These are phyloP conservation scores for Lepidocolaptes lacrymiger DNA, from an alignment of 2,797 vertebrate genomes.

Conservation along the genomic window DNA sequence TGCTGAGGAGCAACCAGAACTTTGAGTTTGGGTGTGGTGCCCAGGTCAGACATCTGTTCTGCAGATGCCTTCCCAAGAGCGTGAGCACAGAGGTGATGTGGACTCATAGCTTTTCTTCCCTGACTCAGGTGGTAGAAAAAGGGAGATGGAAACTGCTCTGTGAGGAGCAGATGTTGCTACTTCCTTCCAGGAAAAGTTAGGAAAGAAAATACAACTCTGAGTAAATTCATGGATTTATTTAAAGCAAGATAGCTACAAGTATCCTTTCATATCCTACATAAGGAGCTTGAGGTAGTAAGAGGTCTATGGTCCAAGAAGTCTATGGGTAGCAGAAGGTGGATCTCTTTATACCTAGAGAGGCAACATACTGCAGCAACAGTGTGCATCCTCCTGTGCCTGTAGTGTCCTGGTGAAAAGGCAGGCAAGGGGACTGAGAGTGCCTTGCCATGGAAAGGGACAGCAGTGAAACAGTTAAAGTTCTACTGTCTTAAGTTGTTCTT, in stretches of 20 bases:
- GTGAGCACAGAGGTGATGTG: not conserved
- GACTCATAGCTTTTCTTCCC: not conserved
- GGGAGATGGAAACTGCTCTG: not conserved
- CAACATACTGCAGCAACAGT: not conserved
- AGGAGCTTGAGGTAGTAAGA: not conserved
- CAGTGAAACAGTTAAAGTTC: not conserved
- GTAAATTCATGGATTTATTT: not conserved
- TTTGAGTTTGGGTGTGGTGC: not conserved
- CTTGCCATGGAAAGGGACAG: not conserved
- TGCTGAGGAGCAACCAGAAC: not conserved
- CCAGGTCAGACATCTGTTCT: not conserved
- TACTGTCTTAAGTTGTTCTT: not conserved
- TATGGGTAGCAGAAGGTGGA: not conserved
- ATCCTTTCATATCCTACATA: not conserved
- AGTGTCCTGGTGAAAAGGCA: not conserved
- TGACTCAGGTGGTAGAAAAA: not conserved
- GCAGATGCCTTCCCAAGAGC: not conserved
- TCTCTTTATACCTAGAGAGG: not conserved
- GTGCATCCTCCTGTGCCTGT: not conserved
- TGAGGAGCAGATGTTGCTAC: not conserved
- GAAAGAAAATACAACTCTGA: not conserved
- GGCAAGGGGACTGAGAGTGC: too few species aligned
- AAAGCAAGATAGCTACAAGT: not conserved
- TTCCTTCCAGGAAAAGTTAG: not conserved
- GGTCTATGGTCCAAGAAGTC: not conserved